Evolutionary conservation across 2,888 invertebrate species (phyloP), one percentile per base, ranked within the genome.

Genomic region (Aspidiotus destructor): DNA sequence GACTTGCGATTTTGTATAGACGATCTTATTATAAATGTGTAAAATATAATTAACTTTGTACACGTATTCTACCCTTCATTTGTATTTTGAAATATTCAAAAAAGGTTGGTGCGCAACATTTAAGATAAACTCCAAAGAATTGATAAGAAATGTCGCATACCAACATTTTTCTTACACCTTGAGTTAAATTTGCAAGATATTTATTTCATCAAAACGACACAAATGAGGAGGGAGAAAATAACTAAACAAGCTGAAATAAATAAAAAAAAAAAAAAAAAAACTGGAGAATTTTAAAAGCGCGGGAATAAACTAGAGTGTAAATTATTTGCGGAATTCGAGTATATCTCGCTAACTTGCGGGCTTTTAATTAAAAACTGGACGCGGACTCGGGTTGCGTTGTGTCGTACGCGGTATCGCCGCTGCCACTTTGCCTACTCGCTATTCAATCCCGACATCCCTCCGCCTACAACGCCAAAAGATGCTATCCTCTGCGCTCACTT

Each of bases 291-390:
- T 28, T 28, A 28, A 1, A 28, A 28, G 28, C 28, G 42, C 55
- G 42, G 40, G 65, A 65, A 65, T 65, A 65, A 65, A 65, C 65
- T 57, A 57, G 55, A 65, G 65, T 65, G 65, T 65, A 65, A 65
- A 65, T 65, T 65, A 65, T 65, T 65, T 57, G 65, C 57, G 65
- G 65, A 65, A 65, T 65, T 55, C 57, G 65, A 28, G 28, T 28
- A 28, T 28, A 28, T 28, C 28, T 28, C 28, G 28, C 57, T 65
- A 65, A 57, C 65, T 65, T 65, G 65, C 65, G 65, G 65, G 65
- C 57, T 65, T 65, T 65, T 65, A 65, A 65, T 65, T 65, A 65
- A 65, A 65, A 65, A 65, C 65, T 65, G 65, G 65, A 65, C 65
- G 65, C 57, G 58, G 44, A 44, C 54, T 64, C 42, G 63, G 54